phyloP scores from a whole-genome alignment of 1,140 invertebrate species.

The Drosophila virilis region DNA sequence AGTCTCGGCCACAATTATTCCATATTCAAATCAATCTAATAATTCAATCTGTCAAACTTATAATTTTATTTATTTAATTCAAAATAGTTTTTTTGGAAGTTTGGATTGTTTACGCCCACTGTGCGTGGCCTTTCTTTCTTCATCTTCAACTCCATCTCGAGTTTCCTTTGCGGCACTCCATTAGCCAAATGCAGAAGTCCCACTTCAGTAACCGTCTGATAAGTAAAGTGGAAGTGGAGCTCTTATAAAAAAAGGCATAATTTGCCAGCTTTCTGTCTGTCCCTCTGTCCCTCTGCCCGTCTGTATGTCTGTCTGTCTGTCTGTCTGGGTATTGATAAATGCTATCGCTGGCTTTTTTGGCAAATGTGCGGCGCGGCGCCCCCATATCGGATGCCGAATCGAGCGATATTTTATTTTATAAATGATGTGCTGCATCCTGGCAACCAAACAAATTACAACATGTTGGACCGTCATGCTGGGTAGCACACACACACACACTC shows the following conservation, averaged over 20 bases:
- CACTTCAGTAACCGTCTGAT: conserved; percentile 45
- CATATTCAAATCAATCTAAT: too few species aligned
- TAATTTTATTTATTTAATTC: too few species aligned
- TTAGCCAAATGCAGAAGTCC: conserved; percentile 55
- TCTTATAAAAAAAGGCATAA: conserved; percentile 45
- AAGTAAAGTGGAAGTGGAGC: conserved; percentile 51
- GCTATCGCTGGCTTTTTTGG: conserved; percentile 59
- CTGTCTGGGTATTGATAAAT: conserved; percentile 50
- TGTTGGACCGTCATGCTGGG: conserved; percentile 61
- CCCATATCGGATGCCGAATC: conserved; percentile 44
- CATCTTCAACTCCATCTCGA: conserved; percentile 15
- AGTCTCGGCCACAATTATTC: too few species aligned
- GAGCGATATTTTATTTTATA: conserved; percentile 49
- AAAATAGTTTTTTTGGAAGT: background rate
- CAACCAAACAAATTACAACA: conserved; percentile 73
- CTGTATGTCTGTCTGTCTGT: background rate
- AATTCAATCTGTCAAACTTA: too few species aligned
- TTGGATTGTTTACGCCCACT: background rate
- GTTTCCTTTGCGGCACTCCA: conserved; percentile 54
- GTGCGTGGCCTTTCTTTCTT: background rate
- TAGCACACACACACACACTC: conserved; percentile 33
- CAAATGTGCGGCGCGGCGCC: conserved; percentile 64
- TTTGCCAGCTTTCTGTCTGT: conserved; percentile 40
- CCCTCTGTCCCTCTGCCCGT: background rate
- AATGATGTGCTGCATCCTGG: conserved; percentile 71